These are phyloP conservation scores for Dipus sagitta DNA, from an alignment of 2,797 vertebrate species.

Conservation along the genomic window DNA sequence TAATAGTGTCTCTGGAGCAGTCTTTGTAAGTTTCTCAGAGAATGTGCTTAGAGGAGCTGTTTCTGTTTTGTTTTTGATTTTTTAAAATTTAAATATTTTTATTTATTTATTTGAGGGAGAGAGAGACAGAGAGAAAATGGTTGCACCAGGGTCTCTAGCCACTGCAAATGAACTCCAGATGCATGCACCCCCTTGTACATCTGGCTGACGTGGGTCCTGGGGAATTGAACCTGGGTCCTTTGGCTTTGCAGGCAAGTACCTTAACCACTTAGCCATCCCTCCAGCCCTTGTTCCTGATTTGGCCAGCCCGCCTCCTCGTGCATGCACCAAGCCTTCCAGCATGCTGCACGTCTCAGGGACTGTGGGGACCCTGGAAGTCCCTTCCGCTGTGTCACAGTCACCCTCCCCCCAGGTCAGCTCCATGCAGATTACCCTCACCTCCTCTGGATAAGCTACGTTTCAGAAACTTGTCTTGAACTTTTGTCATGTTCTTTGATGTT, in stretches of 20 bases:
- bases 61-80: too few relatives aligned
- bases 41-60: neutral
- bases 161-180: too few relatives aligned
- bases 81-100: too few relatives aligned
- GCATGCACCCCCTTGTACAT: too few relatives aligned
- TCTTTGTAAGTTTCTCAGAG: neutral
- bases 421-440: neutral
- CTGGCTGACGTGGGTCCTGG: too few relatives aligned
- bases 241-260: too few relatives aligned
- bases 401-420: neutral
- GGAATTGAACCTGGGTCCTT: too few relatives aligned
- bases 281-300: neutral
- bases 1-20: too few relatives aligned
- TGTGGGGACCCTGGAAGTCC: neutral
- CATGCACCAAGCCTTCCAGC: neutral
- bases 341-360: neutral
- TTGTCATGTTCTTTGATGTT: neutral
- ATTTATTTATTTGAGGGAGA: too few relatives aligned
- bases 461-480: slow-evolving; percentile 33
- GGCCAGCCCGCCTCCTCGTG: neutral
- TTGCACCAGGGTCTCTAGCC: too few relatives aligned
- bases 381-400: neutral
- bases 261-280: too few relatives aligned
- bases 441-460: neutral
- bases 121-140: too few relatives aligned